Base-by-base conservation (phyloP, 1,140 invertebrate species). In the Anastrepha obliqua region DNA sequence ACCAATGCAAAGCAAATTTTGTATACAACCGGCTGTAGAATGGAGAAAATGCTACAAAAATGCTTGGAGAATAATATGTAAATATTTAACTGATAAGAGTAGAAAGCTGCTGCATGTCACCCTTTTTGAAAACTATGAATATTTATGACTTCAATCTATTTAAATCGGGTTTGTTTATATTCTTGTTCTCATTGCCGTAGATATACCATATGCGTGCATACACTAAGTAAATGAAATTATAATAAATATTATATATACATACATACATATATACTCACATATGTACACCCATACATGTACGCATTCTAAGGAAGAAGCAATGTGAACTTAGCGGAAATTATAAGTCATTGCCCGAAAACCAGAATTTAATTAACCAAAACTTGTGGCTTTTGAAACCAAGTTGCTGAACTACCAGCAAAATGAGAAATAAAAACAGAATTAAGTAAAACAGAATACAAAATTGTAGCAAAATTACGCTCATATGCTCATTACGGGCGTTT, bases 321-420 rank as follows among this genome's bases (percentile, higher is more conserved):
- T 15, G 3, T 8, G 3, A 3, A 15, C n/a, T n/a, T n/a, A 2
- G 44, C 70, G 47, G 70, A 78, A 78, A 51, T 55, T 42, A 17
- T 39, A 51, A 78, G n/a, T 0, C 42, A 55, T 55, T 81, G 44
- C 42, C 74, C 51, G 44, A 51, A 81, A 55, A 11, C 17, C 7
- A 8, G 47, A 81, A 55, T 55, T 29, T 81, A 55, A 81, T 55
- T 58, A 81, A 81, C n/a, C 60, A 81, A 81, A 51, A 55, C 7
- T 20, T 7, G 20, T 81, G 20, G 60, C 60, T 62, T 62, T 62
- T 13, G 4, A 62, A 62, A 62, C 15, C 4, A 17, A 62, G 60
- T 13, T 17, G 60, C 15, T 62, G n/a, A 62, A 62, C 15, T 62
- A 62, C 60, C 15, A 62, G 13, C 13, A 17, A 62, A 62, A 62